Evolutionary conservation across 2,888 invertebrate genomes (phyloP).

Genomic region (Drosophila emarginata): DNA sequence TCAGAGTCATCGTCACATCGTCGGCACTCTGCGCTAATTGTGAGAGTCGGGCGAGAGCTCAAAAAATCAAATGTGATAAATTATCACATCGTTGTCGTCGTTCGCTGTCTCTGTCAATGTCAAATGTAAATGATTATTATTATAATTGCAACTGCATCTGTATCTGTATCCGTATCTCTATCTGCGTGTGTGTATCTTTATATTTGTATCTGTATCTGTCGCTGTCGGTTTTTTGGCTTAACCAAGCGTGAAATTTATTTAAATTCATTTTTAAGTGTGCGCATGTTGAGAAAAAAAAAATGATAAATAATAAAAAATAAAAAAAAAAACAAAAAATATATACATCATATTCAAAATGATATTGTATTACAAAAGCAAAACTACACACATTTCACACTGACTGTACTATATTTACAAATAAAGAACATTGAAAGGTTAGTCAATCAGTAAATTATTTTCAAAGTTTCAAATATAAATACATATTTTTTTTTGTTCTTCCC

Average conservation of each 20-base stretch:
- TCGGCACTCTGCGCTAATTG: conserved; percentile 20
- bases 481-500: no score
- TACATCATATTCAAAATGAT: background rate
- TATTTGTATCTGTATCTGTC: conserved; percentile 35
- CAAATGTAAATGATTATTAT: conserved; percentile 74
- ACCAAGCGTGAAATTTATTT: conserved; percentile 79
- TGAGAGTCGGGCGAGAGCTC: background rate
- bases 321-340: conserved; percentile 2
- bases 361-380: no score
- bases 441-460: no score
- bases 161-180: conserved; percentile 20
- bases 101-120: conserved; percentile 45
- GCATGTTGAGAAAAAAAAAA: conserved; percentile 59
- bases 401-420: no score
- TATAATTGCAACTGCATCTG: conserved; percentile 61
- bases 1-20: conserved; percentile 12
- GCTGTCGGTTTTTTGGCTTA: conserved; percentile 59
- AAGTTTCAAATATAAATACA: no score
- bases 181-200: conserved; percentile 6
- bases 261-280: conserved; percentile 78
- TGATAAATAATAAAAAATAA: conserved; percentile 26
- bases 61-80: conserved; percentile 73
- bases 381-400: no score
- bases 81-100: conserved; percentile 49
- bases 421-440: no score